Conservation (phyloP, 2,888 invertebrate genomes). For the Ametastegia equiseti region DNA sequence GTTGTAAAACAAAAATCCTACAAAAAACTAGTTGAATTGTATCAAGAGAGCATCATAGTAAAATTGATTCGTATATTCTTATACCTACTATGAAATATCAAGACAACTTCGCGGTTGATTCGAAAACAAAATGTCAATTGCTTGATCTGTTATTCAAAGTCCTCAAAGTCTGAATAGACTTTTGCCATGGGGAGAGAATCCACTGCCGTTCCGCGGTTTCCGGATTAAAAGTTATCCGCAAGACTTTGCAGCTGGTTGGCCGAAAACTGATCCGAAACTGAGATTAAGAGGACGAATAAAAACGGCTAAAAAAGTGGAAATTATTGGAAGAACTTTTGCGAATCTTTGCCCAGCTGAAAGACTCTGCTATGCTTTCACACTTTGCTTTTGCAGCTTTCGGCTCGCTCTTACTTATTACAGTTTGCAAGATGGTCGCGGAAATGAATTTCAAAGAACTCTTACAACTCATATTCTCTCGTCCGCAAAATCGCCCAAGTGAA, state of each 20-base stretch:
- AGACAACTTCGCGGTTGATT: not conserved
- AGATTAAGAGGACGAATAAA: constrained; percentile 4
- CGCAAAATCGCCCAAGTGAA: too few species aligned
- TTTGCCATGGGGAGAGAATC: not conserved
- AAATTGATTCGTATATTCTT: not conserved
- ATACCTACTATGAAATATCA: not conserved
- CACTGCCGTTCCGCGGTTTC: not conserved
- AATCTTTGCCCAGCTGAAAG: not conserved
- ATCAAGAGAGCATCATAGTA: not conserved
- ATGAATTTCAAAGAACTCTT: too few species aligned
- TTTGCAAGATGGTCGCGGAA: too few species aligned
- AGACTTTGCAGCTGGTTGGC: not conserved
- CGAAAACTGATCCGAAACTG: constrained; percentile 18
- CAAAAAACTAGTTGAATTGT: not conserved
- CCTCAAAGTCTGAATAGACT: not conserved
- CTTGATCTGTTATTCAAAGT: not conserved
- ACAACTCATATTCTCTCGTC: too few species aligned
- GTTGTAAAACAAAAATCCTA: not conserved
- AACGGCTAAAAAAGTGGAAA: not conserved
- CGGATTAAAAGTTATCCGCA: not conserved
- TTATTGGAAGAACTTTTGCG: constrained; percentile 17
- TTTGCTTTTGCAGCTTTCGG: not conserved
- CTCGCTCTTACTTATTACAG: not conserved
- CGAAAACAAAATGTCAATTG: not conserved
- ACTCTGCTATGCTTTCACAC: not conserved